Conservation (phyloP, 2,113 vertebrate species). For the Pseudonaja textilis region DNA sequence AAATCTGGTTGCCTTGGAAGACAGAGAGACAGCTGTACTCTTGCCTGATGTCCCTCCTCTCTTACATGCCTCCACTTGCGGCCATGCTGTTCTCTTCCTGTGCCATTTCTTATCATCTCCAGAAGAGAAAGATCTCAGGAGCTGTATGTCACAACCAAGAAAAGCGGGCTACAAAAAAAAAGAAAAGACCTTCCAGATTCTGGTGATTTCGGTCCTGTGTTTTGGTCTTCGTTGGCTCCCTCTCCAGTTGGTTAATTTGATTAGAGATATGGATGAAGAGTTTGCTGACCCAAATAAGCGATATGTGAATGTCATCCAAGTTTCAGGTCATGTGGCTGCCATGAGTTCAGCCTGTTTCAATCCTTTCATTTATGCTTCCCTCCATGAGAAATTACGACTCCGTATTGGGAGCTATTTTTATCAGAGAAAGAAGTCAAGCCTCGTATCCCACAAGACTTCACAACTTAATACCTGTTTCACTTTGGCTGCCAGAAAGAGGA, state of each 20-base stretch:
- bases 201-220: constrained; percentile 77
- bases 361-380: constrained; percentile 80
- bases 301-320: constrained; percentile 76
- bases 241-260: constrained; percentile 83
- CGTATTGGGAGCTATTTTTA: constrained; percentile 67
- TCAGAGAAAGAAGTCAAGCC: constrained; percentile 54
- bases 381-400: constrained; percentile 76
- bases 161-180: constrained; percentile 75
- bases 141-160: constrained; percentile 64
- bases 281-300: constrained; percentile 75
- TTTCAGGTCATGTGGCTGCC: constrained; percentile 76
- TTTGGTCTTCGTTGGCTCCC: constrained; percentile 88
- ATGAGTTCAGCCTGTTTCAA: constrained; percentile 84
- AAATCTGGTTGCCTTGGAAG: constrained; percentile 81
- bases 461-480: constrained; percentile 71
- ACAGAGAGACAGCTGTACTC: constrained; percentile 78
- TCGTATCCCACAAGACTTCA: constrained; percentile 56
- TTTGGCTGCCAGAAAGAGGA: constrained; percentile 7
- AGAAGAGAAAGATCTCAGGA: constrained; percentile 66
- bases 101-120: constrained; percentile 78
- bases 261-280: constrained; percentile 76
- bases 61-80: constrained; percentile 80
- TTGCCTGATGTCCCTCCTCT: constrained; percentile 79
- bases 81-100: constrained; percentile 81
- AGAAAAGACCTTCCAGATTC: constrained; percentile 80